Conservation (phyloP, 2,888 invertebrate genomes). For the Limenitis camilla region DNA sequence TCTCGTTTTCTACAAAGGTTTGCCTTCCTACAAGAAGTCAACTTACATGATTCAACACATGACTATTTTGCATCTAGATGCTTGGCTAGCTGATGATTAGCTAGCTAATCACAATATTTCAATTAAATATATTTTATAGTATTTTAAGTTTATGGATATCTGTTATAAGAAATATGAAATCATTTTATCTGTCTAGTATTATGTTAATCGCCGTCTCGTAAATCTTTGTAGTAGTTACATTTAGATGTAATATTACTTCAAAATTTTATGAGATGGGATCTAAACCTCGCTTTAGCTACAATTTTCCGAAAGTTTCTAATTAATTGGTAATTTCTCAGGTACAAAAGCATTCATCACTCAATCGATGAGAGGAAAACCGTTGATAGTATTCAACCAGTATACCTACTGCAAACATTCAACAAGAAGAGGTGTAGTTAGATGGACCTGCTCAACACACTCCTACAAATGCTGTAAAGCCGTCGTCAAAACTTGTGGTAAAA, state of each 20-base stretch:
- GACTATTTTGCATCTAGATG: too few relatives aligned
- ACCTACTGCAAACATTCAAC: conserved; percentile 58
- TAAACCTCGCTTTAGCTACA: not conserved
- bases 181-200: too few relatives aligned
- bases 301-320: not conserved
- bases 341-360: conserved; percentile 50
- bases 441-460: conserved; percentile 66
- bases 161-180: too few relatives aligned
- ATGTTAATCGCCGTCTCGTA: too few relatives aligned
- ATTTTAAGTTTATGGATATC: too few relatives aligned
- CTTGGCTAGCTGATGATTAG: too few relatives aligned
- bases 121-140: too few relatives aligned
- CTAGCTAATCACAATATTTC: too few relatives aligned
- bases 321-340: conserved; percentile 1
- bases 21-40: too few relatives aligned
- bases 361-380: conserved; percentile 36
- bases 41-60: too few relatives aligned
- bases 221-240: too few relatives aligned
- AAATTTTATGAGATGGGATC: not conserved
- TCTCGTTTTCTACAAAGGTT: too few relatives aligned
- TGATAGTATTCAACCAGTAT: conserved; percentile 45
- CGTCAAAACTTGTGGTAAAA: conserved; percentile 50
- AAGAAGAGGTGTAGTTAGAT: conserved; percentile 48
- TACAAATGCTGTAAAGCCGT: conserved; percentile 64
- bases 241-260: not conserved